A percentile compares a stretch with the other conserved stretches of the same genome.
Conservation (phyloP, 1,140 invertebrate genomes). For the Zeugodacus cucurbitae region DNA sequence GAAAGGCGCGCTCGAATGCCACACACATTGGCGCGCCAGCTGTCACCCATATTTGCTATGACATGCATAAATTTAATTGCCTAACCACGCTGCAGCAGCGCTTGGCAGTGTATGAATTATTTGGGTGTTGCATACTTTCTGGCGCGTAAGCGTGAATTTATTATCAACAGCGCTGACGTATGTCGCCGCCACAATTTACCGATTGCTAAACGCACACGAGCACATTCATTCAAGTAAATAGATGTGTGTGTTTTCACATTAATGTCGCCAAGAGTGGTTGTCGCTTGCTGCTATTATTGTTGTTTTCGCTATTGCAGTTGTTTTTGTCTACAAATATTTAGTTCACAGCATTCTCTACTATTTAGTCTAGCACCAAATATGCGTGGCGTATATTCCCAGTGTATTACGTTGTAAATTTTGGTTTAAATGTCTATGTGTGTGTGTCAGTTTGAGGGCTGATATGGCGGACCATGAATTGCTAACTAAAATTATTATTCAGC, state of each 20-base stretch:
- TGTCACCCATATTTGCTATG: constrained; percentile 20
- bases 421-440: too few relatives aligned
- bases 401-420: too few relatives aligned
- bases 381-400: neutral
- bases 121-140: constrained; percentile 24
- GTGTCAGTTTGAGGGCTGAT: too few relatives aligned
- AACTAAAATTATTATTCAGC: too few relatives aligned
- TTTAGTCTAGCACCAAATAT: too few relatives aligned
- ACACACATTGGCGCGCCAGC: neutral
- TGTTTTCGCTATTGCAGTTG: neutral
- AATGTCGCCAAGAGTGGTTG: neutral
- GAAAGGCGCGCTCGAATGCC: neutral
- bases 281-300: neutral
- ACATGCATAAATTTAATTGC: constrained; percentile 29
- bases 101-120: neutral
- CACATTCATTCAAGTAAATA: neutral
- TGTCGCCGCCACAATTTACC: constrained; percentile 17
- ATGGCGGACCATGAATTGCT: too few relatives aligned
- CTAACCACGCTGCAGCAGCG: neutral
- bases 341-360: neutral
- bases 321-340: neutral
- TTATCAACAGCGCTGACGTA: constrained; percentile 13
- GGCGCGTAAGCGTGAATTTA: constrained; percentile 31
- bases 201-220: neutral
- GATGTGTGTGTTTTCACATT: neutral